Percentiles rank a stretch among this genome's conserved stretches.
These are phyloP conservation scores for Chrysogorgia sp. DNA, from an alignment of 92 coral and sea anemone genomes.

Conservation along the genomic window DNA sequence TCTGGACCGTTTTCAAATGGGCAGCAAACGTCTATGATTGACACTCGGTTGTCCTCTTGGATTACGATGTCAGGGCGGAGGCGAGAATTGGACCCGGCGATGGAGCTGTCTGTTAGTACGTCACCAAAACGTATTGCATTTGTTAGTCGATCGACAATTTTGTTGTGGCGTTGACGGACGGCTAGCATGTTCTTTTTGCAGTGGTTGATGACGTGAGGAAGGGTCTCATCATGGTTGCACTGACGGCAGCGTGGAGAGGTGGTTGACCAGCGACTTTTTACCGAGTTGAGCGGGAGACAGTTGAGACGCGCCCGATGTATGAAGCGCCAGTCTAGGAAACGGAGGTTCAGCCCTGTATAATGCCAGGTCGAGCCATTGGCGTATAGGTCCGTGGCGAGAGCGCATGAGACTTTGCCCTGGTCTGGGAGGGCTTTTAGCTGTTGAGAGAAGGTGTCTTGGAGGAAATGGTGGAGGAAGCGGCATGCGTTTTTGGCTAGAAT, in stretches of 20 bases:
- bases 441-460: neutral
- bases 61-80: conserved; percentile 15
- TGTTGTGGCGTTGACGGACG: neutral
- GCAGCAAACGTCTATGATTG: conserved; percentile 2
- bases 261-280: neutral
- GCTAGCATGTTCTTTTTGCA: neutral
- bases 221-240: neutral
- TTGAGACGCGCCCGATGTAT: neutral
- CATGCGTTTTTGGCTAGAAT: neutral
- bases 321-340: neutral
- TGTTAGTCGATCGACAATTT: neutral
- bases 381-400: neutral
- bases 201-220: neutral
- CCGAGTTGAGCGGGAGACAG: neutral
- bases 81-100: neutral
- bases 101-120: neutral
- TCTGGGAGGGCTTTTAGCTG: conserved; percentile 1
- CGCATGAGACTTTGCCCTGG: neutral
- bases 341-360: neutral
- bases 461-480: neutral
- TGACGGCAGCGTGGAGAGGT: neutral
- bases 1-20: conserved; percentile 7
- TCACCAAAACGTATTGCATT: conserved; percentile 5
- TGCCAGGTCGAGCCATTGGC: conserved; percentile 4
- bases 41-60: neutral